Evolutionary conservation across 1,140 invertebrate genomes (phyloP), one percentile per base, ranked within the genome.

Genomic region (Chironomus striatipennis): DNA sequence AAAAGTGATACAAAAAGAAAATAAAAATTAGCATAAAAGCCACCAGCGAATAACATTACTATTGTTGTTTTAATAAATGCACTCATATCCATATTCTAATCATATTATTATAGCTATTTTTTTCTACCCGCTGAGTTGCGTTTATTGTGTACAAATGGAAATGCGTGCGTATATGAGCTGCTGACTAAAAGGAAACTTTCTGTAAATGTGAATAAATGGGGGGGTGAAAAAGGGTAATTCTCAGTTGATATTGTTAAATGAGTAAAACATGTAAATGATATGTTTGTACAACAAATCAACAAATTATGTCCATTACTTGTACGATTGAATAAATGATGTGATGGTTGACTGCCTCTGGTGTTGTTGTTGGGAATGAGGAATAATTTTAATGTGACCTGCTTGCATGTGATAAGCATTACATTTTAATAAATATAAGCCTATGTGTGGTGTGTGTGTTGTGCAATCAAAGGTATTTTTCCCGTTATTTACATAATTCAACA

Each of bases 241-340:
- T 34, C 24, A 34, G 24, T 34, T 34, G 24, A 34, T 34, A 34
- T 34, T 34, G 47, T 57, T 10, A 12, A 57, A 10, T 21, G 65
- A 70, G 18, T 8, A 20, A 70, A 70, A 70, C 65, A 70, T 70
- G 65, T 21, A 70, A 70, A 70, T 70, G 65, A 70, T 70, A 70
- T 70, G 65, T 70, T 70, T 70, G 65, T 70, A 5, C n/a, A 70
- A 17, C 65, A 70, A 70, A 70, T 70, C 65, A 70, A 70, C 65
- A 70, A 70, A 70, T 70, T 70, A 70, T 70, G 65, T 70, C 65
- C 65, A 21, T 20, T 70, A 57, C 47, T 57, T 57, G n/a, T 57
- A 10, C n/a, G 47, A 57, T 15, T 15, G 5, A 15, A n/a, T n/a
- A 57, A 57, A 57, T 57, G 47, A 57, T 15, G n/a, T 57, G 8